Conservation (phyloP, 2,113 vertebrate species). For the Myotis brandtii region DNA sequence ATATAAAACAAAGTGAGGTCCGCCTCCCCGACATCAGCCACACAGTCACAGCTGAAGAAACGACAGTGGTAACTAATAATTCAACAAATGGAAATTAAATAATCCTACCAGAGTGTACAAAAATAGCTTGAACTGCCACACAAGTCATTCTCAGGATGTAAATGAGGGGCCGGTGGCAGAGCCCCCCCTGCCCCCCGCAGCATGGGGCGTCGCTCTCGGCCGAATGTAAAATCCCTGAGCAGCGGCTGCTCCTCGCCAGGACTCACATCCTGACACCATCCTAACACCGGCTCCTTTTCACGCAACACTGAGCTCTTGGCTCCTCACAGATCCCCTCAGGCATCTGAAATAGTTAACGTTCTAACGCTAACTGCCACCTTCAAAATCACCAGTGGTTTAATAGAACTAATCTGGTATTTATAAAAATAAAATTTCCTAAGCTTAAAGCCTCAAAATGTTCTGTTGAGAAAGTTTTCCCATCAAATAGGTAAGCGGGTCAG, state of each 20-base stretch:
- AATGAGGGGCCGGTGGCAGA: too few species aligned
- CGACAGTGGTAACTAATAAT: background rate
- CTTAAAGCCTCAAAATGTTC: background rate
- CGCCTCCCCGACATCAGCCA: background rate
- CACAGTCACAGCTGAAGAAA: background rate
- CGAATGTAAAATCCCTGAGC: background rate
- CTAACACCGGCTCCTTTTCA: too few species aligned
- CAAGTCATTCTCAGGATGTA: background rate
- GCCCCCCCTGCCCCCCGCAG: background rate
- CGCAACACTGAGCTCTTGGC: too few species aligned
- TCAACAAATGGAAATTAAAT: background rate
- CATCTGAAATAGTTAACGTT: background rate
- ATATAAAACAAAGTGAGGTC: background rate
- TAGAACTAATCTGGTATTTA: conserved; percentile 55
- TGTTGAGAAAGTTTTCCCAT: too few species aligned
- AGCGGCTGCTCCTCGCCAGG: background rate
- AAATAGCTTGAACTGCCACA: conserved; percentile 81
- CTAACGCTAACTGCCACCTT: conserved; percentile 27
- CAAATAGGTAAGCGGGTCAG: rapidly evolving
- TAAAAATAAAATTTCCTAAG: conserved; percentile 56
- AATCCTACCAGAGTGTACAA: conserved; percentile 56
- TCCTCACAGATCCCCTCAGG: background rate
- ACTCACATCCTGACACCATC: too few species aligned
- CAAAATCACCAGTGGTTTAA: conserved; percentile 64
- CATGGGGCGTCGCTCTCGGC: too few species aligned